Conservation (phyloP, 2,888 invertebrate genomes). For the Anaspis maculata region DNA sequence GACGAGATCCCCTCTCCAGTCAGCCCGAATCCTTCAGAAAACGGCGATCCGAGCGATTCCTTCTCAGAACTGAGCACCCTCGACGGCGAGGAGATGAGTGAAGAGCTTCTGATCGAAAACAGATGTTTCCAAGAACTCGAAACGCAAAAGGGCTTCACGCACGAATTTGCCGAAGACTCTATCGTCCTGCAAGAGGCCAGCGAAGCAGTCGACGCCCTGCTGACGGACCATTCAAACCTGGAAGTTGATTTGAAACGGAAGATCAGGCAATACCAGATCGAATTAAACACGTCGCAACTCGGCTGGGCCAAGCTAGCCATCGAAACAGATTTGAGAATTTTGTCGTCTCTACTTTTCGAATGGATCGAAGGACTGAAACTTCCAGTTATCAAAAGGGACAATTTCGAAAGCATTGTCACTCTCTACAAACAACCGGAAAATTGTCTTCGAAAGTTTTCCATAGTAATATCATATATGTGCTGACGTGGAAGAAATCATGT, state of each 20-base stretch:
- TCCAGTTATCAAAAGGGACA: conserved; percentile 57
- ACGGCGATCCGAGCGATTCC: conserved; percentile 27
- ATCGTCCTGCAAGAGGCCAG: conserved; percentile 26
- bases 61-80: conserved; percentile 33
- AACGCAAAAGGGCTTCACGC: conserved; percentile 37
- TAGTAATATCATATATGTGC: conserved; percentile 43
- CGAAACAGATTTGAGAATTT: conserved; percentile 55
- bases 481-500: background rate
- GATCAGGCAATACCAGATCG: conserved; percentile 48
- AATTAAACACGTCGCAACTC: conserved; percentile 58
- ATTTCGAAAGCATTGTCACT: conserved; percentile 58
- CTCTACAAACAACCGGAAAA: conserved; percentile 52
- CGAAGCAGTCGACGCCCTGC: conserved; percentile 46
- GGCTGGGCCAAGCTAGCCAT: conserved; percentile 57
- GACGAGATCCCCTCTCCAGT: conserved; percentile 26
- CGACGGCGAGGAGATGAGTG: conserved; percentile 44
- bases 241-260: conserved; percentile 48
- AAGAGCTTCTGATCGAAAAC: conserved; percentile 44
- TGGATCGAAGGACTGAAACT: conserved; percentile 70
- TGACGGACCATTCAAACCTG: conserved; percentile 50
- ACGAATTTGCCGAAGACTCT: conserved; percentile 27
- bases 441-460: conserved; percentile 54
- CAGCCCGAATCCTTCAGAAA: conserved; percentile 35
- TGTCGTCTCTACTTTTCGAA: conserved; percentile 59
- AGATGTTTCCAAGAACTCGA: conserved; percentile 48